Evolutionary conservation across 2,797 vertebrate species (phyloP), one percentile per base, ranked within the genome.

Genomic region (Eremophila alpestris): DNA sequence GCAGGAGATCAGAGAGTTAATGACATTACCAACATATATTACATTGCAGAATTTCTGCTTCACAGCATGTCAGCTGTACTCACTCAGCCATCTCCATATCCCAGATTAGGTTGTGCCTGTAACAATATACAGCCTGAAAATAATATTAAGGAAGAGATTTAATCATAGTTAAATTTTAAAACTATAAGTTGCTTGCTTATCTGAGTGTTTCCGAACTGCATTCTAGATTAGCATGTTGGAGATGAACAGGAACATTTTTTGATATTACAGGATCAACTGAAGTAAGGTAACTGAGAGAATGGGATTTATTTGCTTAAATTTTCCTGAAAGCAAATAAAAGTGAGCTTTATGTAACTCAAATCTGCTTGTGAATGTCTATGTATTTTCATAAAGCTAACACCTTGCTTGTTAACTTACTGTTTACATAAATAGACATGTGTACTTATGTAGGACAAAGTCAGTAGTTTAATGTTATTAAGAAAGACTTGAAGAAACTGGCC

Each of bases 111-210:
- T 49, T 86, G 52, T 91, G 70, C 51, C 93, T 89, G 56, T 78
- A 91, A 91, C 32, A 88, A 90, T 41, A 69, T 34, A 64, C 36
- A 84, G 74, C 70, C 90, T 94, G 89, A 88, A 97, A 93, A 11
- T 7, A 45, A 69, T 83, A 68, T 43, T 65, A 75, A 88, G 49
- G 29, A 74, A 10, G 17, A 87, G 59, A 52, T 74, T 48, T 52
- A 73, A 34, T 59, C 19, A 73, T 8, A 70, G 84, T 55, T 93
- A 88, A 80, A 90, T 96, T 94, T 92, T 73, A 83, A 93, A 97
- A 83, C 55, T 24, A 41, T 40, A 83, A 46, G 40, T 30, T 76
- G 74, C 49, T 59, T 54, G 46, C 32, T 59, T 94, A 79, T 67
- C 73, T 58, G 22, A 91, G 30, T 74, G 56, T 70, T 95, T 87